Evolutionary conservation across 2,797 vertebrate species (phyloP), one percentile per base, ranked within the genome.

Genomic region (Coendou prehensilis): DNA sequence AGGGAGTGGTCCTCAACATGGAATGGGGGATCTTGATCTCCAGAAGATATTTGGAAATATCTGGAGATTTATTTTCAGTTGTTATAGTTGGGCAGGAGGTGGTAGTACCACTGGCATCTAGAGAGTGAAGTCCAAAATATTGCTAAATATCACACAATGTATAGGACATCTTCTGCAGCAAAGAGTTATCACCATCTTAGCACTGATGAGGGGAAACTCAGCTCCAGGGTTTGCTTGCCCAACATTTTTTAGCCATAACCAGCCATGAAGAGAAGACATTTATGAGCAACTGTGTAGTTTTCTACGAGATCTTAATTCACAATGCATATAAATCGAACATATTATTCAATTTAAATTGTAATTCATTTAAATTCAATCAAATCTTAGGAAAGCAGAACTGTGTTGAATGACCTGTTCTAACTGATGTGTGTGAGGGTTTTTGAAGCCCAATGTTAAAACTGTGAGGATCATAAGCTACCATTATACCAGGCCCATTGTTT

Each of bases 361-460:
- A 56, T 84, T 92, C 67, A 89, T 33, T 30, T 89, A 91, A 83
- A 71, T 78, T 61, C 11, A 78, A 33, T 33, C 63, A 81, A 81
- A 2, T n/a, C 10, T 73, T 71, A 89, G 26, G 52, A 95, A 56
- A 56, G 41, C 52, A 91, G 54, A 81, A 73, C 14, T n/a, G 17
- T 22, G 4, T 47, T 56, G 54, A 71, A 41, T 6, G 15, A 47
- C 47, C 13, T 73, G 30, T 52, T 93, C 14, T 50, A 30, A 69
- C 52, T 84, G 9, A 87, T 54, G 26, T 50, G 3, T 11, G 5
- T 26, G 59, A 92, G 15, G 8, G 37, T 23, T 85, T 81, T 15
- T 26, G 50, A 73, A 92, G 18, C 2, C 37, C 26, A 17, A 1
- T 3, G 2, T 56, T 28, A 84, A 61, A 91, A 79, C 0, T 22